These are phyloP conservation scores for Bibio marci DNA, from an alignment of 2,888 invertebrate species.

Conservation along the genomic window DNA sequence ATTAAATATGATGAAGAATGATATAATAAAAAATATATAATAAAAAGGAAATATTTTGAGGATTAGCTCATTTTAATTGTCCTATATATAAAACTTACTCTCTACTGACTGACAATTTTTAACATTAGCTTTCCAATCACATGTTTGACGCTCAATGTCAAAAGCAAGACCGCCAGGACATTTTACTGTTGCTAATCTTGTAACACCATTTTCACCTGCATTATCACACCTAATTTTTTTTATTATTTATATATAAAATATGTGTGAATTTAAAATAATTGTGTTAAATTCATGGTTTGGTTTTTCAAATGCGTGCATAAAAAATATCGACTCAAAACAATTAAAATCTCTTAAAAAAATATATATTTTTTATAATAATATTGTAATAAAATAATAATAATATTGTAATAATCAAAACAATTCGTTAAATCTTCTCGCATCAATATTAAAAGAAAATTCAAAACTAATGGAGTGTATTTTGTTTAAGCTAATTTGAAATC, in stretches of 20 bases:
- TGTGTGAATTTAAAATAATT: neutral
- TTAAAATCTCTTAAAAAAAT: too few relatives aligned
- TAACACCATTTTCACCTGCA: constrained; percentile 72
- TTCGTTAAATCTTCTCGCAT: too few relatives aligned
- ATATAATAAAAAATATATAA: neutral
- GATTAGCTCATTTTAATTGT: constrained; percentile 3
- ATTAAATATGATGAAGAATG: neutral
- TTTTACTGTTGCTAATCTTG: constrained; percentile 72
- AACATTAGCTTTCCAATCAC: constrained; percentile 93
- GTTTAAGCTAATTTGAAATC: too few relatives aligned
- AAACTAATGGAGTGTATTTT: too few relatives aligned
- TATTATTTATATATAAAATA: neutral
- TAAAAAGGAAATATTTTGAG: neutral
- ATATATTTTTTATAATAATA: too few relatives aligned
- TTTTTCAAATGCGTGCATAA: neutral
- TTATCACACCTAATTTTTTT: constrained; percentile 63
- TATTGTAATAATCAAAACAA: too few relatives aligned
- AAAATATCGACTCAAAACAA: too few relatives aligned
- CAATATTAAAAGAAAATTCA: too few relatives aligned
- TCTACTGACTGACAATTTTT: constrained; percentile 87
- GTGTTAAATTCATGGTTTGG: neutral
- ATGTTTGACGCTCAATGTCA: constrained; percentile 87
- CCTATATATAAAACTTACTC: constrained; percentile 61
- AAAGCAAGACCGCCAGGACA: constrained; percentile 85
- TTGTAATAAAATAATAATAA: too few relatives aligned